Conservation (phyloP, 2,888 invertebrate species). For the Tachystola acroxantha region DNA sequence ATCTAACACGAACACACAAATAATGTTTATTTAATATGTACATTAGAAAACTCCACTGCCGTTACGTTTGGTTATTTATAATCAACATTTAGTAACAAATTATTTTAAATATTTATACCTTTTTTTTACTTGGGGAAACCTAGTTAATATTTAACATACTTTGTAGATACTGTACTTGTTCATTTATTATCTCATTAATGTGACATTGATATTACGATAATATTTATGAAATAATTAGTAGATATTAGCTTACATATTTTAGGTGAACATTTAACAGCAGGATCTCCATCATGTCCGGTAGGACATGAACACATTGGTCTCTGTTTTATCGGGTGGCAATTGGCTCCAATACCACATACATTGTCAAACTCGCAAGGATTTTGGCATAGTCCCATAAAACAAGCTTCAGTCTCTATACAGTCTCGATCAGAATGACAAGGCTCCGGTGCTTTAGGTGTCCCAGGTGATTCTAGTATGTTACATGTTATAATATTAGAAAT, state of each 20-base stretch:
- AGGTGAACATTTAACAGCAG: conserved; percentile 87
- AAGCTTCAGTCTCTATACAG: conserved; percentile 90
- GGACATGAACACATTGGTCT: conserved; percentile 90
- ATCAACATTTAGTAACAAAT: no score
- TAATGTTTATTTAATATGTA: no score
- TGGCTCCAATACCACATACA: conserved; percentile 86
- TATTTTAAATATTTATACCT: no score
- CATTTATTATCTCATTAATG: no score
- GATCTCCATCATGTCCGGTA: conserved; percentile 88
- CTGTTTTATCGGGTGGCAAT: conserved; percentile 89
- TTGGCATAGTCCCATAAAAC: conserved; percentile 89
- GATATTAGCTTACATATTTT: conserved; percentile 83
- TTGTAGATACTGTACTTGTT: no score
- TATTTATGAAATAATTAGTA: conserved; percentile 3
- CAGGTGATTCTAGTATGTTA: conserved; percentile 82
- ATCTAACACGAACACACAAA: no score
- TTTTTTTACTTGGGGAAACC: no score
- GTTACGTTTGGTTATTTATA: no score
- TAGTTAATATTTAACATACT: no score
- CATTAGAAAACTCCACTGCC: no score
- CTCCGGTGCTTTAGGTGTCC: conserved; percentile 84
- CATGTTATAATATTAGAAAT: conserved; percentile 50
- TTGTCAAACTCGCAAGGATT: conserved; percentile 90
- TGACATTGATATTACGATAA: no score
- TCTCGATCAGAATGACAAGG: conserved; percentile 90